A percentile compares a stretch with the other conserved stretches of the same genome.
These are phyloP conservation scores for Mastigias papua DNA, from an alignment of 30 jellyfish, hydroid and myxozoan species.

Conservation along the genomic window DNA sequence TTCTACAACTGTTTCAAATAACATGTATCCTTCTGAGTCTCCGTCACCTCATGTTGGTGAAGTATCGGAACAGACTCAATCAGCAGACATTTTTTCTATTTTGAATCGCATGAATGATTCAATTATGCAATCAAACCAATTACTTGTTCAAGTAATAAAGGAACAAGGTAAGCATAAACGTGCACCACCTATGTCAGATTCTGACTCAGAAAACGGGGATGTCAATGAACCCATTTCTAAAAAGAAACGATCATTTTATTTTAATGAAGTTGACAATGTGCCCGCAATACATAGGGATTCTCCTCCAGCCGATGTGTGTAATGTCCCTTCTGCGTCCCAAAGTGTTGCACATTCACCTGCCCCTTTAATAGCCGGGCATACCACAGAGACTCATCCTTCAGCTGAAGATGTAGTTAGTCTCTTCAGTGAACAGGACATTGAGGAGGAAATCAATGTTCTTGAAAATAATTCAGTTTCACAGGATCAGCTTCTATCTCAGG, in stretches of 20 bases:
- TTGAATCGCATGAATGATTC: background rate
- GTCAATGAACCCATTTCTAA: background rate
- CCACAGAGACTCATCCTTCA: conserved; percentile 6
- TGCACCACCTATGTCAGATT: background rate
- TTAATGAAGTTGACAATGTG: background rate
- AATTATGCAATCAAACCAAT: background rate
- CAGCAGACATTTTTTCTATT: background rate
- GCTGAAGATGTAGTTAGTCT: background rate
- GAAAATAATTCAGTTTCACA: background rate
- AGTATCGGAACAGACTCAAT: background rate
- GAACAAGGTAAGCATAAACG: background rate
- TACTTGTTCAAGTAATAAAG: background rate
- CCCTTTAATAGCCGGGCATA: conserved; percentile 21
- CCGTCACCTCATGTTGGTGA: background rate
- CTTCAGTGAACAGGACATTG: conserved; percentile 14
- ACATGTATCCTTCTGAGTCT: background rate
- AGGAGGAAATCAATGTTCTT: background rate
- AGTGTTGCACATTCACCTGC: conserved; percentile 1
- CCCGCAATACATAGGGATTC: background rate
- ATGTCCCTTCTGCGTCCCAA: background rate
- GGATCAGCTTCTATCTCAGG: background rate
- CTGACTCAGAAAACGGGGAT: background rate
- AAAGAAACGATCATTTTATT: background rate
- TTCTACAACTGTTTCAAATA: background rate
- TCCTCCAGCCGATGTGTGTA: background rate